phyloP scores from a whole-genome alignment of 1,140 invertebrate genomes.

The Achroia grisella region DNA sequence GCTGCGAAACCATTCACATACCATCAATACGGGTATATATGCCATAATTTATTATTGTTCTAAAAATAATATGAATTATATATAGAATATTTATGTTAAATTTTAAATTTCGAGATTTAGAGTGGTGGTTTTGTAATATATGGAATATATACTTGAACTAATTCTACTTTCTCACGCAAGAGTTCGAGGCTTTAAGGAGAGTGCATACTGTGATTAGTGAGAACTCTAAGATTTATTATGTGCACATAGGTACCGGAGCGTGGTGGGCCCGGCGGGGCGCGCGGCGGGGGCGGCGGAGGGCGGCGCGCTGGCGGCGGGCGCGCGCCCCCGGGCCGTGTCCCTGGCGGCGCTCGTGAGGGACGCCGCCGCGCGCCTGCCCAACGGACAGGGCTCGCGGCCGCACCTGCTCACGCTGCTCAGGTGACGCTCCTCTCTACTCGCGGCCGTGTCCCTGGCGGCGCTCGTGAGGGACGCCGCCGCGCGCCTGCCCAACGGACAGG shows the following conservation, averaged over 20 bases:
- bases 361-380: conserved; percentile 93
- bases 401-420: conserved; percentile 80
- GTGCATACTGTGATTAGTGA: background rate
- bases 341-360: conserved; percentile 93
- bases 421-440: conserved; percentile 10
- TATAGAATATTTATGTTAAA: too few relatives aligned
- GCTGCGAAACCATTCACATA: conserved; percentile 61
- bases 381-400: conserved; percentile 92
- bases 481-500: conserved; percentile 93
- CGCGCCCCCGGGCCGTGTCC: conserved; percentile 92
- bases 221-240: too few relatives aligned
- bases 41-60: background rate
- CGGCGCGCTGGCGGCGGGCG: conserved; percentile 83
- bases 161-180: too few relatives aligned
- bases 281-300: conserved; percentile 11
- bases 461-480: conserved; percentile 94
- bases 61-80: background rate
- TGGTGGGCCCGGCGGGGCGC: conserved; percentile 35
- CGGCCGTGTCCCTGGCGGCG: conserved; percentile 91
- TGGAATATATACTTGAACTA: too few relatives aligned
- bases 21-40: conserved; percentile 66
- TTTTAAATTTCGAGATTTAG: too few relatives aligned
- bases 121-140: too few relatives aligned
- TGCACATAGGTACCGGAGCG: conserved; percentile 30
- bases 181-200: too few relatives aligned